Evolutionary conservation across 2,113 vertebrate species (phyloP).

Genomic region (Psephotus haematonotus): DNA sequence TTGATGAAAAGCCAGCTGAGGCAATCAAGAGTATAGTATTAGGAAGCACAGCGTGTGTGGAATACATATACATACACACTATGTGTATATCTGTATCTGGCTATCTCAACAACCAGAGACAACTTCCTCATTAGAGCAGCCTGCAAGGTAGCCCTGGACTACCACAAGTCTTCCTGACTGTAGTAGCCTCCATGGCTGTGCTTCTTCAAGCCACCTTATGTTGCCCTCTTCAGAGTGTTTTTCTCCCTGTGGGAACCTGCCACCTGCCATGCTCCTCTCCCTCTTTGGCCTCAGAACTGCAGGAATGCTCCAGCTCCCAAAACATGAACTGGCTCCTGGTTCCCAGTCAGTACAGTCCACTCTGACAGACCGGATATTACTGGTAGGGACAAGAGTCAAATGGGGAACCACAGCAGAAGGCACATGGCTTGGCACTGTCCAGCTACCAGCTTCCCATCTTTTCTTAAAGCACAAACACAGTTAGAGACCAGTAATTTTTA

Average conservation of each 20-base stretch:
- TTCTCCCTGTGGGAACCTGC: background rate
- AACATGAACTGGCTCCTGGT: background rate
- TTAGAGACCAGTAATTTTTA: background rate
- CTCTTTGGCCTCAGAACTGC: background rate
- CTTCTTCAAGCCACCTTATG: background rate
- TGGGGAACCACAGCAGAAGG: background rate
- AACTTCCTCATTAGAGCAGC: background rate
- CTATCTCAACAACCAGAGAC: background rate
- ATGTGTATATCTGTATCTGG: background rate
- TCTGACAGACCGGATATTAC: background rate
- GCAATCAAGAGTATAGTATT: background rate
- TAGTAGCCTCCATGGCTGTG: background rate
- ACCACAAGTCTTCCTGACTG: background rate
- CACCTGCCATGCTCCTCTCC: background rate
- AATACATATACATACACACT: background rate
- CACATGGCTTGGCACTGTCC: background rate
- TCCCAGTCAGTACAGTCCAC: background rate
- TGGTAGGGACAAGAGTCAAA: background rate
- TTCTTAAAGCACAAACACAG: background rate
- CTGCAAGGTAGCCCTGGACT: background rate
- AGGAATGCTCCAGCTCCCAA: background rate
- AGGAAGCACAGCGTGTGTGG: background rate
- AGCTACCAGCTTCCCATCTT: background rate
- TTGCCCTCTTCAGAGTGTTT: background rate
- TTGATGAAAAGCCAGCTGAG: background rate